A percentile compares a stretch with the other conserved stretches of the same genome.
Evolutionary conservation across 1,140 invertebrate species (phyloP).

Genomic region (Melitaea cinxia): DNA sequence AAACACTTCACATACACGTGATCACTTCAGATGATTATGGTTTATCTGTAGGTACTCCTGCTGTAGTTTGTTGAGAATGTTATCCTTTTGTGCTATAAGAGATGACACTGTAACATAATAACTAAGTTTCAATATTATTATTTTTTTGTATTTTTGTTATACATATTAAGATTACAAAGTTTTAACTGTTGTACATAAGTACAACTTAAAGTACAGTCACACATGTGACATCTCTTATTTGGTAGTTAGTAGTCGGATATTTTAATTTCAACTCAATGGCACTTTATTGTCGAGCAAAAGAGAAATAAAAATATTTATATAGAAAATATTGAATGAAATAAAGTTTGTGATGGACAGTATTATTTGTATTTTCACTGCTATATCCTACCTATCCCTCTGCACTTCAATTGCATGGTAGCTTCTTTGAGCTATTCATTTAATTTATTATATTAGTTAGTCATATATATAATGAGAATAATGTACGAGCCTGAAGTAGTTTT

Average conservation of each 20-base stretch:
- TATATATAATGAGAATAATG: constrained; percentile 4
- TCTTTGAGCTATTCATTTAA: constrained; percentile 14
- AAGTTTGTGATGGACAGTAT: constrained; percentile 42
- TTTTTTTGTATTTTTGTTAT: constrained; percentile 2
- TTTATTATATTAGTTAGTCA: constrained; percentile 10
- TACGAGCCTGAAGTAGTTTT: constrained; percentile 18
- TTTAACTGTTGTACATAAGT: constrained; percentile 16
- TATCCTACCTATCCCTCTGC: constrained; percentile 41
- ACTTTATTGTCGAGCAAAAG: constrained; percentile 27
- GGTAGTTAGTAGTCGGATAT: constrained; percentile 20
- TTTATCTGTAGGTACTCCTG: constrained; percentile 30
- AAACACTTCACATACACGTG: constrained; percentile 27
- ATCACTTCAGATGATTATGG: constrained; percentile 26
- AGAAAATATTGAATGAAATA: constrained; percentile 42
- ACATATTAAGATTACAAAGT: background rate
- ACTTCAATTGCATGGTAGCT: constrained; percentile 37
- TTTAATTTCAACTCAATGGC: constrained; percentile 22
- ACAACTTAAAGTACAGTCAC: constrained; percentile 3
- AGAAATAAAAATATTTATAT: constrained; percentile 38
- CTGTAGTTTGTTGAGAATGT: constrained; percentile 34
- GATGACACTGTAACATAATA: constrained; percentile 19
- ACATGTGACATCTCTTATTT: constrained; percentile 30
- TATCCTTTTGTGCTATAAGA: constrained; percentile 25
- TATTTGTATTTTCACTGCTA: constrained; percentile 48
- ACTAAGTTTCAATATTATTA: constrained; percentile 8